Conservation (phyloP, 2,113 vertebrate genomes). For the Antigone vipio region DNA sequence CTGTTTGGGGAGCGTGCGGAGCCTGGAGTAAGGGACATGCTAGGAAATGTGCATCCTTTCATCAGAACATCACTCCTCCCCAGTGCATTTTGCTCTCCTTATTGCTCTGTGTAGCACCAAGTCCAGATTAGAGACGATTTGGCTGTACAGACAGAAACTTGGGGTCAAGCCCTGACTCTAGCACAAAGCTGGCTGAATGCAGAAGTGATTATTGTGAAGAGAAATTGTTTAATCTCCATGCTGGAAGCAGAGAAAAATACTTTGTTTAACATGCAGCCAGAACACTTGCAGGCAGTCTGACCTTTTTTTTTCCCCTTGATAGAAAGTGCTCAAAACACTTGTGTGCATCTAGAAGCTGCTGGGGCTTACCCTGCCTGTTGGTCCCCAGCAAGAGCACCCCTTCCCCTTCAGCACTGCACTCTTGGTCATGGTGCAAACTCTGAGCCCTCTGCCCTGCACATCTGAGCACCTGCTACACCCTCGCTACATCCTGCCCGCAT, state of each 20-base stretch:
- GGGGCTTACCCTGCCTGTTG: not conserved
- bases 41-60: not conserved
- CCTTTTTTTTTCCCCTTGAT: constrained; percentile 50
- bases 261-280: constrained; percentile 61
- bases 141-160: constrained; percentile 25
- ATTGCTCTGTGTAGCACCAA: constrained; percentile 19
- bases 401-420: not conserved
- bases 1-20: not conserved
- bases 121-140: constrained; percentile 53
- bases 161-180: constrained; percentile 46
- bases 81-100: not conserved
- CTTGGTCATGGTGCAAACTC: not conserved
- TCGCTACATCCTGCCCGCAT: not conserved
- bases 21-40: not conserved
- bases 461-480: not conserved
- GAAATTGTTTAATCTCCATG: constrained; percentile 50
- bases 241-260: constrained; percentile 39
- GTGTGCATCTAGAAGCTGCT: constrained; percentile 11
- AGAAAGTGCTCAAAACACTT: not conserved
- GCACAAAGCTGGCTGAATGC: constrained; percentile 37
- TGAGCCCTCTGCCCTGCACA: not conserved
- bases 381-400: not conserved
- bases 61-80: not conserved
- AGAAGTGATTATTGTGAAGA: constrained; percentile 58
- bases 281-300: constrained; percentile 31